phyloP scores from a whole-genome alignment of 1,140 invertebrate genomes.

The Solenopsis fugax region DNA sequence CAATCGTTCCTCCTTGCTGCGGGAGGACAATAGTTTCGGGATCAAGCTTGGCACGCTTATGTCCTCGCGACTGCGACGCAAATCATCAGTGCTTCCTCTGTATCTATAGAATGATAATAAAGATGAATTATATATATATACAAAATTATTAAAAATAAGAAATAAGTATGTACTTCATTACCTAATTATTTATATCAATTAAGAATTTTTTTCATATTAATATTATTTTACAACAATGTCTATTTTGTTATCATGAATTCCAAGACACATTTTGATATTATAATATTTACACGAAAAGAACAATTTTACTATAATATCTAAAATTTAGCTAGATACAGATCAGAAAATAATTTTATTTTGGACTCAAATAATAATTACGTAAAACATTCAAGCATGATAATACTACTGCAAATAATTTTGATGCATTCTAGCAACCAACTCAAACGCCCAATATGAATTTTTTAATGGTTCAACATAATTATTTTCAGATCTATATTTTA shows the following conservation, averaged over 20 bases:
- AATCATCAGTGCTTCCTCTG: conserved; percentile 84
- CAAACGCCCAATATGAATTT: no score
- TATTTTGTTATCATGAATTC: neutral
- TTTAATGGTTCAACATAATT: no score
- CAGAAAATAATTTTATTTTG: no score
- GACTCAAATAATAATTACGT: no score
- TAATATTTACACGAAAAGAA: no score
- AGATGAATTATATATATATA: conserved; percentile 13
- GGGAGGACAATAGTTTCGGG: conserved; percentile 82
- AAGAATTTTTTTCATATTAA: conserved; percentile 7
- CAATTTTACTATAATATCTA: no score
- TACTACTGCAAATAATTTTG: no score
- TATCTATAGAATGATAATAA: conserved; percentile 74
- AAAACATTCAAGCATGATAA: no score
- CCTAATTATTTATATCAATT: conserved; percentile 21
- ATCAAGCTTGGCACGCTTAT: conserved; percentile 84
- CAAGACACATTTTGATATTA: neutral
- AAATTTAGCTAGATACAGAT: no score
- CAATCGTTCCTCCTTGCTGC: conserved; percentile 81
- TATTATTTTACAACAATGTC: neutral
- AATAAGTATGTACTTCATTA: neutral
- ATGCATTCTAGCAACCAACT: no score
- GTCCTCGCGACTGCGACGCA: conserved; percentile 83
- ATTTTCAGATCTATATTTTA: no score
- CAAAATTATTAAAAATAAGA: neutral